These are phyloP conservation scores for Drosophila albomicans DNA, from an alignment of 1,140 invertebrate genomes.

Conservation along the genomic window DNA sequence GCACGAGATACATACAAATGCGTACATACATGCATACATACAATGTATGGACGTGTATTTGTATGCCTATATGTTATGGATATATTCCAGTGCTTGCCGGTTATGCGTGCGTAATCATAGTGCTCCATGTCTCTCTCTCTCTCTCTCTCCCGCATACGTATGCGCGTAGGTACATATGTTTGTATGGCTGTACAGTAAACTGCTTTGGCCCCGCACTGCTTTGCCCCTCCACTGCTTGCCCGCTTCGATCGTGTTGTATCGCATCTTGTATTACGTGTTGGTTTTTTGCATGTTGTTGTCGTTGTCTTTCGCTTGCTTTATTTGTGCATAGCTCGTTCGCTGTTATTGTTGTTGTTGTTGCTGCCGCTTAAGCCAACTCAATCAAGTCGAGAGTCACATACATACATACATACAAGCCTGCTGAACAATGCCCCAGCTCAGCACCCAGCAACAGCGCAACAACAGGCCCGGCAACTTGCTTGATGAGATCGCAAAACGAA, in stretches of 20 bases:
- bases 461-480: conserved; percentile 55
- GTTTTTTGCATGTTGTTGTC: conserved; percentile 59
- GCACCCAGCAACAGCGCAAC: conserved; percentile 76
- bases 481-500: conserved; percentile 10
- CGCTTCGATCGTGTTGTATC: conserved; percentile 35
- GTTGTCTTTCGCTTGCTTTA: conserved; percentile 64
- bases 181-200: conserved; percentile 10
- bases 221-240: conserved; percentile 3
- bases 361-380: conserved; percentile 53
- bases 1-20: background rate
- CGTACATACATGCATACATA: no score
- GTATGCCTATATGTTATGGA: background rate
- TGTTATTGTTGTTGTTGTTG: conserved; percentile 34
- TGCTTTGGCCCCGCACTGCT: conserved; percentile 23
- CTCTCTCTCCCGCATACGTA: conserved; percentile 1
- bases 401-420: no score
- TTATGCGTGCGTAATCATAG: conserved; percentile 63
- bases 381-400: conserved; percentile 72
- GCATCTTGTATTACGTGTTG: conserved; percentile 78
- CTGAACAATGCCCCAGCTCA: conserved; percentile 5
- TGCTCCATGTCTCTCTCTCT: conserved; percentile 1
- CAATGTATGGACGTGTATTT: no score
- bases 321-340: conserved; percentile 57
- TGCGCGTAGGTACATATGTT: background rate
- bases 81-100: conserved; percentile 41